Evolutionary conservation across 2,888 invertebrate genomes (phyloP), one percentile per base, ranked within the genome.

Genomic region (Torymus auratus): DNA sequence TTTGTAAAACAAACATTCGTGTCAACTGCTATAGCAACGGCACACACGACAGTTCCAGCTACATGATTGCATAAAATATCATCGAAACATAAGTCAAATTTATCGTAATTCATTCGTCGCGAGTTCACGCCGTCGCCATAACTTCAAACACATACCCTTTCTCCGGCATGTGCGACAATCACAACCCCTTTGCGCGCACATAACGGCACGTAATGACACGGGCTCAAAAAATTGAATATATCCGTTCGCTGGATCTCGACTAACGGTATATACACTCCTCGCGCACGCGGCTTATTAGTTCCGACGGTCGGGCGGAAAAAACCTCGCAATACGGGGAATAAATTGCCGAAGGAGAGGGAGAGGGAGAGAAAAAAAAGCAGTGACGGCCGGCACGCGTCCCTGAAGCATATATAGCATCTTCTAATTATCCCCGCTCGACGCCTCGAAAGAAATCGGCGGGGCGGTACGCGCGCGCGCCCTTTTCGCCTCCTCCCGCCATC

Each of bases 391-490:
- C 74, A 67, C 71, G 64, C 69, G 60, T 60, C 53, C 55, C 41
- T 7, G 50, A 72, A 62, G 70, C 78, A 77, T 28, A 28, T 28
- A 28, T 71, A 61, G 72, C 83, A 78, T 85, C 86, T 84, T 83
- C 80, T 84, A 86, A 87, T 87, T 85, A 86, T 84, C 84, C 80
- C 78, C 68, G 70, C 41, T 80, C 70, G 83, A 83, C 75, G 82
- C 80, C 82, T 76, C 81, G 71, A 83, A 84, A 85, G 82, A 82
- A 86, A 86, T 86, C 84, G 82, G 84, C 82, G 84, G 83, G 82
- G 83, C 83, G 84, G 81, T 13, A 61, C 17, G 10, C 23, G 83
- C 28, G 83, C 85, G 85, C 79, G 86, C 85, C 85, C 84, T 85
- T 85, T 77, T 74, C 76, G 55, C 78, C 17, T 56, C 69, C 78